Conservation (phyloP, 2,113 vertebrate genomes). For the Myotis lucifugus region DNA sequence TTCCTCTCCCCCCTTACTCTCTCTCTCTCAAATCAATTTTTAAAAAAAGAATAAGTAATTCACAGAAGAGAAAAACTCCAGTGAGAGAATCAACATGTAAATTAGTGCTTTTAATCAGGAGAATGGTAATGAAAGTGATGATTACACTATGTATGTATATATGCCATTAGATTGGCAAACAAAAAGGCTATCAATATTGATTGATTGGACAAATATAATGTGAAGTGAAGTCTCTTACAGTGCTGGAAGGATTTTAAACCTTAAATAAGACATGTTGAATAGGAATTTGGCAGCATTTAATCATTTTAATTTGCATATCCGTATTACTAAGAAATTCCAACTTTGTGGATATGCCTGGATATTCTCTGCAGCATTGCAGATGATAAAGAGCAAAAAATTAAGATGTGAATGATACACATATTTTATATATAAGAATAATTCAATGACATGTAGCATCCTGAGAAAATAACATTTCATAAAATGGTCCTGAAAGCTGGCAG, state of each 20-base stretch:
- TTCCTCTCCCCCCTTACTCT: neutral
- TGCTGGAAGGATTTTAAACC: neutral
- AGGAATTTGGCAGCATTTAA: neutral
- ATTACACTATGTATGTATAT: neutral
- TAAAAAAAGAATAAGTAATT: neutral
- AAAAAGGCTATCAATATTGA: neutral
- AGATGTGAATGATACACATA: neutral
- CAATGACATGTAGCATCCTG: neutral
- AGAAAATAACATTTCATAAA: constrained; percentile 35
- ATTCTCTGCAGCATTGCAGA: neutral
- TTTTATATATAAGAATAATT: neutral
- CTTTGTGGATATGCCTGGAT: neutral
- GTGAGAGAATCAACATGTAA: neutral
- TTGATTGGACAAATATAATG: neutral
- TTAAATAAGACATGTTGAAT: neutral
- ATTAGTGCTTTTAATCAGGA: neutral
- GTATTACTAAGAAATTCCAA: neutral
- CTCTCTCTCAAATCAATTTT: neutral
- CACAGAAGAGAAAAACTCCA: neutral
- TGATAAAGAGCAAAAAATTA: neutral
- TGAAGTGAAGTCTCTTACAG: neutral
- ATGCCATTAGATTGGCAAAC: neutral
- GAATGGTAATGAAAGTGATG: neutral
- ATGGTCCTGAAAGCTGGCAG: neutral
- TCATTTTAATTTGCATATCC: neutral